A percentile compares a stretch with the other conserved stretches of the same genome.
Conservation (phyloP, 2,797 vertebrate genomes). For the Sphenodon punctatus region DNA sequence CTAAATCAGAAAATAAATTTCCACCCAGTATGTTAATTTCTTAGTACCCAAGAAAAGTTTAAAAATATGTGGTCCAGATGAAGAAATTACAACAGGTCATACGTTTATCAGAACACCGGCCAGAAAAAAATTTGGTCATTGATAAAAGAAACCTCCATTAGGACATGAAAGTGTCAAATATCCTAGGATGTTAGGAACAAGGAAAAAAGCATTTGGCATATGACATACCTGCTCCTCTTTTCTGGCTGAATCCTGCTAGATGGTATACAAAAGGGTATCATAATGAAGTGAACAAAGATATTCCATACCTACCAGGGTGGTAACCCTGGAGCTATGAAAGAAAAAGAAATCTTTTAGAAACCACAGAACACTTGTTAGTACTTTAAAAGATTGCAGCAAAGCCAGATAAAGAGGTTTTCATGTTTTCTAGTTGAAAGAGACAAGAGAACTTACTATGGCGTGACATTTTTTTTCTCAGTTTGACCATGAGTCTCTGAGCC, state of each 20-base stretch:
- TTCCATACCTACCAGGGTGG: constrained; percentile 64
- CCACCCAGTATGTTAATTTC: constrained; percentile 11
- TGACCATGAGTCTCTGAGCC: constrained; percentile 36
- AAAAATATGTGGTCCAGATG: constrained; percentile 45
- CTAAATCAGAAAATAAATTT: background rate
- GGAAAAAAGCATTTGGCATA: constrained; percentile 48
- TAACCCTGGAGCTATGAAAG: constrained; percentile 66
- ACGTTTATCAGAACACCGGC: constrained; percentile 30
- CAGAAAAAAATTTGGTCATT: constrained; percentile 53
- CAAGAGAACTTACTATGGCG: constrained; percentile 52
- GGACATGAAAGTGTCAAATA: constrained; percentile 56
- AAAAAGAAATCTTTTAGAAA: constrained; percentile 63
- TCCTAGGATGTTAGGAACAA: constrained; percentile 44
- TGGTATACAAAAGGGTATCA: constrained; percentile 63
- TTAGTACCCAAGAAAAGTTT: background rate
- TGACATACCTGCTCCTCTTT: constrained; percentile 61
- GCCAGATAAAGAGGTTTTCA: constrained; percentile 60
- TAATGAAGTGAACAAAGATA: constrained; percentile 72
- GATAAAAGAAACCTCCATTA: constrained; percentile 64
- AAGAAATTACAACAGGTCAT: constrained; percentile 62
- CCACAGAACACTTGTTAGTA: constrained; percentile 69
- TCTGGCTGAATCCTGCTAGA: constrained; percentile 58
- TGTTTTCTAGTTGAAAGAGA: constrained; percentile 66
- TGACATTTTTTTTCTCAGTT: constrained; percentile 41
- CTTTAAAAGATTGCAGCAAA: constrained; percentile 62